Evolutionary conservation across 92 coral and sea anemone genomes (phyloP), one percentile per base, ranked within the genome.

Genomic region (Muricea muricata): DNA sequence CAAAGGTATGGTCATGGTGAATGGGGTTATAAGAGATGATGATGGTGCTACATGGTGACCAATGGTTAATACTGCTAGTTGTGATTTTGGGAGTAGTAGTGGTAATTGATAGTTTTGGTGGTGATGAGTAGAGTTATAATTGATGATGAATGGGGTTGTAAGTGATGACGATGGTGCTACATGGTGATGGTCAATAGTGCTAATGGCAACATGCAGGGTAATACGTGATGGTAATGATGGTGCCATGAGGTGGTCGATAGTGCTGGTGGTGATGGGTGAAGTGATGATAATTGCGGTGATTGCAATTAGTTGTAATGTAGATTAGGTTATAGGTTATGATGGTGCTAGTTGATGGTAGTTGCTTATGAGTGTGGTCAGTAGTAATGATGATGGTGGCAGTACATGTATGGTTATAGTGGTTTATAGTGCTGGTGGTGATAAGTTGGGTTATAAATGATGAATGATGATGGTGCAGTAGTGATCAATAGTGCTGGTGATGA

Each of bases 1-100:
- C 80, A 39, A 96, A 96, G 99, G 99, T 96, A 87, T 13, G 20
- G n/a, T 29, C n/a, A n/a, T n/a, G n/a, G n/a, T n/a, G n/a, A n/a
- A 21, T 20, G 25, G 28, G 0, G 67, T 18, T 58, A 15, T 12
- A 18, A 17, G 50, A 13, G 21, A 65, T 71, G 32, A 39, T 40
- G 30, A 3, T 21, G 29, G 7, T 41, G n/a, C 3, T 24, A 0
- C 18, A 25, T 30, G 7, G 18, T 40, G 30, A 28, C 20, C n/a
- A n/a, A n/a, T n/a, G n/a, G 7, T 15, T 17, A 5, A 0, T 71
- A 13, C 30, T 40, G 66, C 28, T 73, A 72, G 18, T 20, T 13
- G 47, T 69, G 23, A 18, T 52, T 7, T 17, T 52, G 26, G 23
- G 18, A 25, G 60, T 52, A 10, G 6, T 52, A 18, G 20, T 52